Evolutionary conservation across 2,113 vertebrate genomes (phyloP).

Genomic region (Elachura formosa): DNA sequence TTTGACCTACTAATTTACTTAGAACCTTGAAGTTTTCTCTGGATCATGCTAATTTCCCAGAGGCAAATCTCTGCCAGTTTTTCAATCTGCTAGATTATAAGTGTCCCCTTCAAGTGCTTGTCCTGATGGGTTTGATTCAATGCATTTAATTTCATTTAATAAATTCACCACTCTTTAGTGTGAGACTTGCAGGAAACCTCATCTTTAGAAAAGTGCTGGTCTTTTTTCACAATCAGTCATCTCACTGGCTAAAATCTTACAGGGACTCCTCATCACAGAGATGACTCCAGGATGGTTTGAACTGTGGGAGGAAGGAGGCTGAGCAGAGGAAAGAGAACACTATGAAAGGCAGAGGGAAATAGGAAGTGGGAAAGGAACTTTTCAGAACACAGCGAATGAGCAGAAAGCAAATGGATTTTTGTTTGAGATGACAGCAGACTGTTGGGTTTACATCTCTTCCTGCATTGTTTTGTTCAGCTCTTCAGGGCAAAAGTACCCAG

Average conservation of each 20-base stretch:
- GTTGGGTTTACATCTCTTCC: background rate
- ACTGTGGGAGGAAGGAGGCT: background rate
- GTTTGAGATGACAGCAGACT: background rate
- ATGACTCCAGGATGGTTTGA: background rate
- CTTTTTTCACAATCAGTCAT: background rate
- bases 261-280: background rate
- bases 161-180: background rate
- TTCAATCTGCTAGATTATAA: background rate
- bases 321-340: background rate
- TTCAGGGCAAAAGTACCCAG: accelerated
- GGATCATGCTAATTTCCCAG: background rate
- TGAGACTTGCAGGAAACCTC: background rate
- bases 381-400: background rate
- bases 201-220: background rate
- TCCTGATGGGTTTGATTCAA: background rate
- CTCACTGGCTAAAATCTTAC: background rate
- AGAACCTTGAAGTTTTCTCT: background rate
- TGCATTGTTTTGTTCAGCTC: background rate
- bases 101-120: background rate
- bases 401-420: background rate
- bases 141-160: background rate
- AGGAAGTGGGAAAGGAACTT: background rate
- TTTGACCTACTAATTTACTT: background rate
- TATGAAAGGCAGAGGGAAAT: background rate
- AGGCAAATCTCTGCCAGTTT: background rate